These are phyloP conservation scores for Sphaerophoria taeniata DNA, from an alignment of 2,888 invertebrate genomes.

Conservation along the genomic window DNA sequence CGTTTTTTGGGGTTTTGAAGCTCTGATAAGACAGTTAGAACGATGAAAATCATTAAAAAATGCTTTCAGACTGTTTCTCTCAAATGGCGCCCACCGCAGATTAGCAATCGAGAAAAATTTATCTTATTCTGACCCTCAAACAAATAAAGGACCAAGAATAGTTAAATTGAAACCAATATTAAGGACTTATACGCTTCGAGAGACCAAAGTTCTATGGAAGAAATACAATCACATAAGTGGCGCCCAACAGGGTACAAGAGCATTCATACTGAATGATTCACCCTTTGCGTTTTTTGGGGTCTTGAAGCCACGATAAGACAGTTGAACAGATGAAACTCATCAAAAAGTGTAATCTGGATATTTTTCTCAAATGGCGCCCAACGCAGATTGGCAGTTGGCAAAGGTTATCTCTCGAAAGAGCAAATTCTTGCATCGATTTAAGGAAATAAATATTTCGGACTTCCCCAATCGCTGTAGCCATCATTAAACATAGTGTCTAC, in stretches of 20 bases:
- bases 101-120: neutral
- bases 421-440: neutral
- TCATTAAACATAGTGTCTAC: slow-evolving; percentile 36
- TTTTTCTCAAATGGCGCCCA: slow-evolving; percentile 10
- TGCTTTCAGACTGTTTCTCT: neutral
- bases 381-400: neutral
- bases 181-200: neutral
- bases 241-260: neutral
- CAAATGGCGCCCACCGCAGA: slow-evolving; percentile 16
- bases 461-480: slow-evolving; percentile 4
- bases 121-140: neutral
- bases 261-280: neutral
- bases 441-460: slow-evolving; percentile 30
- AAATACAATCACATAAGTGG: neutral
- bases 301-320: neutral
- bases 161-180: slow-evolving; percentile 17
- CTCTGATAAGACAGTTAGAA: neutral
- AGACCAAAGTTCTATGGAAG: neutral
- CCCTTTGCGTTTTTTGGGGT: no score
- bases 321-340: neutral
- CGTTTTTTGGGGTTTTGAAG: no score
- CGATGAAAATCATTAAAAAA: neutral
- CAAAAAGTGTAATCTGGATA: neutral
- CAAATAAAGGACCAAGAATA: slow-evolving; percentile 6
- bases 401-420: no score